phyloP scores from a whole-genome alignment of 2,797 vertebrate species.

The Pipistrellus kuhlii region DNA sequence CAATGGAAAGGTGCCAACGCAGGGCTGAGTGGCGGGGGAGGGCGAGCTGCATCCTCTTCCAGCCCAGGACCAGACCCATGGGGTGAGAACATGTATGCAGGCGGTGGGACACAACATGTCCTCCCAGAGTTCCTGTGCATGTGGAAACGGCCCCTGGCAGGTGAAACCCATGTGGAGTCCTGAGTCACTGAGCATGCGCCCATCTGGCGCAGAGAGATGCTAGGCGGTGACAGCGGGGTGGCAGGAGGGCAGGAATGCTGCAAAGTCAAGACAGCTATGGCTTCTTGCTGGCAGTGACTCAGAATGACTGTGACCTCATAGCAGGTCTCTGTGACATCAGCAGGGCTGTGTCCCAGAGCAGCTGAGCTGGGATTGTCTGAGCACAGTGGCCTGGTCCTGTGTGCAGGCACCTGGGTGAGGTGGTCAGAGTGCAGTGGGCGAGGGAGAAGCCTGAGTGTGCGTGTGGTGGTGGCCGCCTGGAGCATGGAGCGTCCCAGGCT shows the following conservation, averaged over 20 bases:
- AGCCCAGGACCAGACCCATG: not conserved
- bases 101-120: not conserved
- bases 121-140: not conserved
- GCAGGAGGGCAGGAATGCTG: not conserved
- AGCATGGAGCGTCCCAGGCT: not conserved
- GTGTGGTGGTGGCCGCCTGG: too few relatives aligned
- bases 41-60: not conserved
- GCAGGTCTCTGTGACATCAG: not conserved
- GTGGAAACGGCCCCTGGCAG: not conserved
- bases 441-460: not conserved
- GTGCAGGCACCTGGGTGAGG: not conserved
- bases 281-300: not conserved
- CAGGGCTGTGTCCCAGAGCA: not conserved
- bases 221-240: not conserved
- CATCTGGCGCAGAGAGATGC: too few relatives aligned
- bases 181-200: accelerated
- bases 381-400: not conserved
- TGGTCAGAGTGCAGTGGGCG: not conserved
- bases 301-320: not conserved
- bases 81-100: not conserved
- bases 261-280: not conserved
- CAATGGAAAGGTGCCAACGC: too few relatives aligned
- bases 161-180: not conserved
- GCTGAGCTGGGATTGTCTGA: not conserved
- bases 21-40: too few relatives aligned